Percentiles rank a stretch among this genome's conserved stretches.
Conservation (phyloP, 1,140 invertebrate genomes). For the Trichoplusia ni region DNA sequence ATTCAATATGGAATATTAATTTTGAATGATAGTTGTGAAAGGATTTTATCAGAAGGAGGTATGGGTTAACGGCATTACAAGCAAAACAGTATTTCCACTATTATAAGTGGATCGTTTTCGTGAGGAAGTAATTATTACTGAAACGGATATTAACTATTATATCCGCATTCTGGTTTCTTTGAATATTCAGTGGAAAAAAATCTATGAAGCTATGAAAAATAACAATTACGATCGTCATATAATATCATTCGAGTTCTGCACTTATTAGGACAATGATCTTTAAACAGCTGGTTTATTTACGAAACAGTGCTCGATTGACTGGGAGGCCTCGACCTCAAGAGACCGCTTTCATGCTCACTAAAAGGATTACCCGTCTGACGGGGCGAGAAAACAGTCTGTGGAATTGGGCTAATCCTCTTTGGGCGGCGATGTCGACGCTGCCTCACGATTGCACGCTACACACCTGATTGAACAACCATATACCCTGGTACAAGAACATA, state of each 20-base stretch:
- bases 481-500: slow-evolving; percentile 33
- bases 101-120: too few relatives aligned
- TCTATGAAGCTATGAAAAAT: slow-evolving; percentile 33
- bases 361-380: slow-evolving; percentile 44
- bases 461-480: slow-evolving; percentile 34
- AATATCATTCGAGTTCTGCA: slow-evolving; percentile 39
- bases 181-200: slow-evolving; percentile 29
- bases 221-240: slow-evolving; percentile 33
- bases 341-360: slow-evolving; percentile 43
- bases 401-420: slow-evolving; percentile 52
- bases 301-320: slow-evolving; percentile 45
- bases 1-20: too few relatives aligned
- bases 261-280: slow-evolving; percentile 45
- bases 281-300: slow-evolving; percentile 43
- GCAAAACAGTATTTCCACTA: too few relatives aligned
- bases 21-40: not conserved
- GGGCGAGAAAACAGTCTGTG: slow-evolving; percentile 38
- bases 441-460: slow-evolving; percentile 30
- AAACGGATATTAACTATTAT: too few relatives aligned
- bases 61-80: too few relatives aligned
- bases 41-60: too few relatives aligned
- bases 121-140: too few relatives aligned
- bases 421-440: slow-evolving; percentile 23
- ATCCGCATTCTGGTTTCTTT: too few relatives aligned
- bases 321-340: slow-evolving; percentile 41